These are phyloP conservation scores for Ectropis crepuscularia DNA, from an alignment of 2,888 invertebrate genomes.

Conservation along the genomic window DNA sequence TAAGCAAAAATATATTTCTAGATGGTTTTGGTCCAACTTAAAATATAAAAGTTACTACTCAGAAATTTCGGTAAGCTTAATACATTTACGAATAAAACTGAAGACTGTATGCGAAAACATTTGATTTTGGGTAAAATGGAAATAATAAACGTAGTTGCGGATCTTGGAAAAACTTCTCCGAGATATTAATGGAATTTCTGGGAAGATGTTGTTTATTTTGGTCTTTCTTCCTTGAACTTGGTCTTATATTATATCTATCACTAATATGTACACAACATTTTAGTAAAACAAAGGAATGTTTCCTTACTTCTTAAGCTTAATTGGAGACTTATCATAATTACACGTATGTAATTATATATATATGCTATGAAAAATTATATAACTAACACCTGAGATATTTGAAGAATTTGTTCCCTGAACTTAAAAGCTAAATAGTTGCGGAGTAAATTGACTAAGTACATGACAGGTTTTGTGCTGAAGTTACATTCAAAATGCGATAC, in stretches of 20 bases:
- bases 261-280: constrained; percentile 76
- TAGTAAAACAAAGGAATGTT: constrained; percentile 43
- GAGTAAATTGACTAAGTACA: constrained; percentile 77
- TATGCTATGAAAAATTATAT: constrained; percentile 33
- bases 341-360: constrained; percentile 44
- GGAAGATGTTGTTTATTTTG: constrained; percentile 39
- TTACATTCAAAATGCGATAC: constrained; percentile 29
- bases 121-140: not conserved
- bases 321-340: constrained; percentile 49
- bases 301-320: constrained; percentile 44
- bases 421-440: constrained; percentile 67
- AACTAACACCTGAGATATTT: constrained; percentile 53
- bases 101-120: not conserved
- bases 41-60: constrained; percentile 6
- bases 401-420: constrained; percentile 50
- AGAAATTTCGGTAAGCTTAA: constrained; percentile 5
- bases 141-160: not conserved
- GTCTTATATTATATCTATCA: constrained; percentile 62
- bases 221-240: constrained; percentile 46
- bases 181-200: not conserved
- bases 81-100: not conserved
- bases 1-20: constrained; percentile 6
- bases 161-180: not conserved
- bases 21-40: constrained; percentile 19
- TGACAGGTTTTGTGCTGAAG: constrained; percentile 55